These are phyloP conservation scores for Darevskia mixta DNA, from an alignment of 2,797 vertebrate genomes.

Conservation along the genomic window DNA sequence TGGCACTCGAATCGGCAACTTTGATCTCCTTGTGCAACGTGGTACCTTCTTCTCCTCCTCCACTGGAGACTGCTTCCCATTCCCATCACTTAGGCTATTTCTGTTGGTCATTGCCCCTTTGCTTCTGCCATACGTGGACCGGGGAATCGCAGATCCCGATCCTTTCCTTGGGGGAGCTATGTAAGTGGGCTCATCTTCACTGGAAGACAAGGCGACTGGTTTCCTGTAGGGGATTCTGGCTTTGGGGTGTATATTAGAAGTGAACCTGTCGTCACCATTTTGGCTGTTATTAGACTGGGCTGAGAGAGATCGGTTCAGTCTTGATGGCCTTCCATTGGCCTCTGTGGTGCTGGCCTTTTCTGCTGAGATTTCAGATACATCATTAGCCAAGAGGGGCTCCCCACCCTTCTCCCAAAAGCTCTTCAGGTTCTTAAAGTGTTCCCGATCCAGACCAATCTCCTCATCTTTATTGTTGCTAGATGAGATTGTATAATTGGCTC, in stretches of 20 bases:
- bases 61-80: conserved; percentile 28
- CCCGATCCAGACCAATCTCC: conserved; percentile 53
- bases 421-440: conserved; percentile 74
- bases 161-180: conserved; percentile 61
- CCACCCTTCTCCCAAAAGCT: conserved; percentile 78
- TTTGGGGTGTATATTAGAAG: background rate
- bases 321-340: background rate
- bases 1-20: conserved; percentile 67
- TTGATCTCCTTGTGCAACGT: conserved; percentile 69
- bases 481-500: conserved; percentile 60
- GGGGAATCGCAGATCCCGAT: background rate
- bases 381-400: background rate
- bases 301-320: conserved; percentile 38
- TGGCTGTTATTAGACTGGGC: conserved; percentile 52
- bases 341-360: background rate
- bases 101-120: conserved; percentile 36
- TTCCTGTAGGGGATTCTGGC: conserved; percentile 65
- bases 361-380: background rate
- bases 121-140: conserved; percentile 47
- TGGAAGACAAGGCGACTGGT: conserved; percentile 69
- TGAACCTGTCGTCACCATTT: conserved; percentile 29
- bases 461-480: conserved; percentile 69
- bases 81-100: conserved; percentile 50
- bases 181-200: conserved; percentile 69
- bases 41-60: conserved; percentile 63